These are phyloP conservation scores for Pecten maximus DNA, from an alignment of 2,888 invertebrate genomes.

Conservation along the genomic window DNA sequence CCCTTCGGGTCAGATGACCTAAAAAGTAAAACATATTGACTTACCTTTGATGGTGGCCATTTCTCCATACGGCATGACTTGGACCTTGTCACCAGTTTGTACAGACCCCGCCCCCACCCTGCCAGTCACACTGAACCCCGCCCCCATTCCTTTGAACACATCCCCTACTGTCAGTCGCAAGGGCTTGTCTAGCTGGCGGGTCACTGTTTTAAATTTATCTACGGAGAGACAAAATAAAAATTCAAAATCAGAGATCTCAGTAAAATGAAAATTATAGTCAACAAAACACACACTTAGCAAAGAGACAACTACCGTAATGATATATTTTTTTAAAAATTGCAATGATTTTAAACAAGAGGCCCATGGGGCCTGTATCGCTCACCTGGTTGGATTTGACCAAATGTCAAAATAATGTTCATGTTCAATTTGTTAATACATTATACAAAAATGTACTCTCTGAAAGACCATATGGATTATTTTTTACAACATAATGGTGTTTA, in stretches of 20 bases:
- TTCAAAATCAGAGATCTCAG: not conserved
- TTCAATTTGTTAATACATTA: no score
- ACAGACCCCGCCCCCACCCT: slow-evolving; percentile 95
- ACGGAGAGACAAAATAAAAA: slow-evolving; percentile 49
- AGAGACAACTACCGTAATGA: no score
- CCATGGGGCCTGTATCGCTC: no score
- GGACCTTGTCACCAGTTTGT: slow-evolving; percentile 92
- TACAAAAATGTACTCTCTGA: no score
- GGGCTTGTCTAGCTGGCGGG: slow-evolving; percentile 93
- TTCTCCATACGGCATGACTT: slow-evolving; percentile 93
- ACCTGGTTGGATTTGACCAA: no score
- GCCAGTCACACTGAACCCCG: slow-evolving; percentile 95
- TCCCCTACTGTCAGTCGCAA: slow-evolving; percentile 94
- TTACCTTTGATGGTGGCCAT: slow-evolving; percentile 90
- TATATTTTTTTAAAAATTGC: no score
- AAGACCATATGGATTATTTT: no score
- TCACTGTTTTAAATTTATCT: slow-evolving; percentile 86
- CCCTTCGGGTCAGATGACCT: no score
- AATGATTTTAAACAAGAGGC: no score
- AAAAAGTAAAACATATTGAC: no score
- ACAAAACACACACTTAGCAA: not conserved
- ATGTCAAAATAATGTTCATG: no score
- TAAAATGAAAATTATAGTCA: slow-evolving; percentile 35
- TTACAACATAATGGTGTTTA: no score
- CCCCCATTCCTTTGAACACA: slow-evolving; percentile 93